Base-by-base conservation (phyloP, 2,888 invertebrate genomes). In the Pinctada fucata region DNA sequence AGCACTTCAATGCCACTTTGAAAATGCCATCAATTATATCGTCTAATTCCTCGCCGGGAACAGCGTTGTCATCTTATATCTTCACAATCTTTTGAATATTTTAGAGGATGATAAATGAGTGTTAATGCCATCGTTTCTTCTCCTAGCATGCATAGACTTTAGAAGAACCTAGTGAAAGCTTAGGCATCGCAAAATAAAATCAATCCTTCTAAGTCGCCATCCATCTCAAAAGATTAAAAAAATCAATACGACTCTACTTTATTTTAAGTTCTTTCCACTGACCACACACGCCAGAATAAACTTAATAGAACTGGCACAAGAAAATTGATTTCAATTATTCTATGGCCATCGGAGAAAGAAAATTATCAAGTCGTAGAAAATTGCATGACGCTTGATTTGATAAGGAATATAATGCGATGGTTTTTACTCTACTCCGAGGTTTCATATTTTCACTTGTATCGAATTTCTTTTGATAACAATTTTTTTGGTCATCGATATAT, bases 31-130 rank as follows among this genome's bases (percentile, higher is more conserved):
- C 74, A 74, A 74, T 74, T 74, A 74, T 74, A 50, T 74, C 66
- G 66, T 50, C 74, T 74, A 74, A 74, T 74, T 58, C 74, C 66
- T 66, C 51, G 50, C 49, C 51, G 66, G 66, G 66, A 66, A 65
- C 65, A 74, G 74, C 74, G 66, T 66, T 74, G 74, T 74, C 74
- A 74, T 74, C 66, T 66, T 74, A 63, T 74, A 74, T 74, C 74
- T 72, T 52, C 66, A 72, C 49, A 63, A 77, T 77, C 76, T 77
- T 77, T 77, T 77, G 76, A 77, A 77, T 77, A 77, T 77, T 77
- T 77, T 77, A 77, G 76, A 66, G 72, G 72, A 77, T 77, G 76
- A 77, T 77, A 72, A 50, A 66, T 31, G 74, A 74, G 65, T 74
- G 66, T 49, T 66, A 77, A 77, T 77, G 72, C 70, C 67, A 58